Evolutionary conservation across 2,797 vertebrate species (phyloP).

Genomic region (Streptopelia turtur): DNA sequence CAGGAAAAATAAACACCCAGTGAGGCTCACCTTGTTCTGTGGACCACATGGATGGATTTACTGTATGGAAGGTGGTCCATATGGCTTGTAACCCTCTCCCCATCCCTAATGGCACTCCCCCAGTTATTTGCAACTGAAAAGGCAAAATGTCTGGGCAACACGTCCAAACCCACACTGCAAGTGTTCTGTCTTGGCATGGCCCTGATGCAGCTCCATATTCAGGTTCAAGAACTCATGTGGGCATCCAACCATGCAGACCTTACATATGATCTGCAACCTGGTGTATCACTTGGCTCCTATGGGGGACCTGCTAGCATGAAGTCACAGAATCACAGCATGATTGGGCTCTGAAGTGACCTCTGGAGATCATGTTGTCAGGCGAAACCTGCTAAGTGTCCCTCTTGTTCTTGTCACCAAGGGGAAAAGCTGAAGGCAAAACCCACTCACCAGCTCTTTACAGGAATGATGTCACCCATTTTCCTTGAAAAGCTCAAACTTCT

Average conservation of each 20-base stretch:
- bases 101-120: too few species aligned
- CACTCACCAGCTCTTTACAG: background rate
- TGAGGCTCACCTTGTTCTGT: fast-evolving
- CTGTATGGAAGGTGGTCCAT: background rate
- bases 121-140: background rate
- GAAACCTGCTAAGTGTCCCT: background rate
- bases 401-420: background rate
- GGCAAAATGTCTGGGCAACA: background rate
- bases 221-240: background rate
- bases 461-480: fast-evolving
- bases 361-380: too few species aligned
- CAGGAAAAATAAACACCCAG: background rate
- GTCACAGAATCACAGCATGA: too few species aligned
- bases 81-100: background rate
- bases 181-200: fast-evolving
- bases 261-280: fast-evolving
- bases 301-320: background rate
- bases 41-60: background rate
- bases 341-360: too few species aligned
- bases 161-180: too few species aligned
- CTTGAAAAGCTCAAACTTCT: background rate
- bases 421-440: background rate
- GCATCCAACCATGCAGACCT: background rate
- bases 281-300: fast-evolving
- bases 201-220: fast-evolving